These are phyloP conservation scores for Enteromius paludinosus DNA, from an alignment of 2,797 vertebrate genomes.

Conservation along the genomic window DNA sequence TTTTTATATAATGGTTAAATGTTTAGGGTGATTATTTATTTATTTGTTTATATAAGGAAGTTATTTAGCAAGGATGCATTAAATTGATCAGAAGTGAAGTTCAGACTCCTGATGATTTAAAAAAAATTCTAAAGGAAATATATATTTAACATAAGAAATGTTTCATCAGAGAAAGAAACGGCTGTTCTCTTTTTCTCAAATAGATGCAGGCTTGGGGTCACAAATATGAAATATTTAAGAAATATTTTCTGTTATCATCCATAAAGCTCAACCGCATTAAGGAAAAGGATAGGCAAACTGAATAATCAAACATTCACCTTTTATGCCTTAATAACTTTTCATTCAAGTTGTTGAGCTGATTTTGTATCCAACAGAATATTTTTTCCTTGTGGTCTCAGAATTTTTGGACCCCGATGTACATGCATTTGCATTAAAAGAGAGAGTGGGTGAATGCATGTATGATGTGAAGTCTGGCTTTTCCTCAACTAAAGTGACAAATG, in stretches of 20 bases:
- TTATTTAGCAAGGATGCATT: background rate
- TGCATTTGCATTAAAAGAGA: constrained; percentile 9
- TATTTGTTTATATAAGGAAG: background rate
- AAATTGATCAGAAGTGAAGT: background rate
- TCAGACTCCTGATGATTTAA: background rate
- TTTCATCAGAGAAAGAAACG: background rate
- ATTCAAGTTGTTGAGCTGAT: background rate
- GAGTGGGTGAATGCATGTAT: background rate
- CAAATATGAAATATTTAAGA: background rate
- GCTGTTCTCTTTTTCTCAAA: too few relatives aligned
- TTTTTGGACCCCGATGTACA: background rate
- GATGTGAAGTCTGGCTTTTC: constrained; percentile 49
- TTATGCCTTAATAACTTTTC: background rate
- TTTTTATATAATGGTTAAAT: background rate
- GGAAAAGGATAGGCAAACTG: background rate
- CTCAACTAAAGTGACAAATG: constrained; percentile 74
- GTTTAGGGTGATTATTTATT: background rate
- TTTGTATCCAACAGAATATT: background rate
- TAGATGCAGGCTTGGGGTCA: too few relatives aligned
- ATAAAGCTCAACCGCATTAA: background rate
- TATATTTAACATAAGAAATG: background rate
- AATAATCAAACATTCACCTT: background rate
- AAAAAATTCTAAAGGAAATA: too few relatives aligned
- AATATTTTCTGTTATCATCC: background rate
- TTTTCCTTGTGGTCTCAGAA: background rate